phyloP scores from a whole-genome alignment of 2,797 vertebrate species.

The Labeo calbasu region DNA sequence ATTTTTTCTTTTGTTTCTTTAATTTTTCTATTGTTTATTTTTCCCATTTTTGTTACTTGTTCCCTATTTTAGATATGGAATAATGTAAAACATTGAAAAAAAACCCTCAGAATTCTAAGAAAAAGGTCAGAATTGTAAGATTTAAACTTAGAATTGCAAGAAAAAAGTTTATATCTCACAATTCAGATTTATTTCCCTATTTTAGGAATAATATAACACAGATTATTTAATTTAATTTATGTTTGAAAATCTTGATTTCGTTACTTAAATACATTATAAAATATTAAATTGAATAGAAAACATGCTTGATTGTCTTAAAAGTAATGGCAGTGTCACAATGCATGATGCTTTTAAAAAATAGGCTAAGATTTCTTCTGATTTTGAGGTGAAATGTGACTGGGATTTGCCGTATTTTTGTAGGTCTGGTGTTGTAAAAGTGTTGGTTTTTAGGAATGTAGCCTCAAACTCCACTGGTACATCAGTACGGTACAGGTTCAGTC shows the following conservation, averaged over 20 bases:
- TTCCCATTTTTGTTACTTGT: neutral
- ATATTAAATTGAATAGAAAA: neutral
- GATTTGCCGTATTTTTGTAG: neutral
- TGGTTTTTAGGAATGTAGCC: neutral
- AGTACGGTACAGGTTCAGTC: constrained; percentile 45
- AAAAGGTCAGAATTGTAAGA: no score
- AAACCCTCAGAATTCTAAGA: no score
- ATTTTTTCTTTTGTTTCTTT: neutral
- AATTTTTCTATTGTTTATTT: neutral
- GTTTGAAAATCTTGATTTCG: neutral
- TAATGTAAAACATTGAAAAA: no score
- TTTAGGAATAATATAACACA: neutral
- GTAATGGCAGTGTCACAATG: neutral
- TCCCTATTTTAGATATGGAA: neutral
- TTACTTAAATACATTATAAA: neutral
- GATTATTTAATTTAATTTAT: neutral
- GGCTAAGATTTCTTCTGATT: neutral
- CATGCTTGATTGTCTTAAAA: neutral
- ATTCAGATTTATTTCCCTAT: no score
- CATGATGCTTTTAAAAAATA: neutral
- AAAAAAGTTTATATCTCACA: no score
- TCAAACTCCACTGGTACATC: neutral
- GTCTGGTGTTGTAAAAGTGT: neutral
- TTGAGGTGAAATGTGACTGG: neutral
- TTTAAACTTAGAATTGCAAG: no score